phyloP scores from a whole-genome alignment of 2,113 vertebrate genomes.

The Triplophysa rosa region DNA sequence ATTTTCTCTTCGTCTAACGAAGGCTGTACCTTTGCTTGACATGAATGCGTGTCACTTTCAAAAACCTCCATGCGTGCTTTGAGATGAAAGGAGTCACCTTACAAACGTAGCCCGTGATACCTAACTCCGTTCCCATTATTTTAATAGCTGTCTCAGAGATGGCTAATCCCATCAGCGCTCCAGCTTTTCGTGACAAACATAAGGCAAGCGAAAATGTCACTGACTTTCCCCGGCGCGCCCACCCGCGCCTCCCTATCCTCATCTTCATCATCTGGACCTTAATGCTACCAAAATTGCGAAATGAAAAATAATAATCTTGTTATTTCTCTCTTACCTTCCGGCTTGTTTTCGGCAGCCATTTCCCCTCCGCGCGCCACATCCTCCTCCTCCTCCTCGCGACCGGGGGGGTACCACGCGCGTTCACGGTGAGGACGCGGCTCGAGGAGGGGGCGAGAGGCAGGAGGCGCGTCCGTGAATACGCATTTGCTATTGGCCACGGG shows the following conservation, averaged over 20 bases:
- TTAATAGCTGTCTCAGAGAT: slow-evolving; percentile 60
- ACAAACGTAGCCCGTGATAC: slow-evolving; percentile 45
- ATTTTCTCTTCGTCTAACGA: slow-evolving; percentile 69
- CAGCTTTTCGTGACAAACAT: slow-evolving; percentile 56
- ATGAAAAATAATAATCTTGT: slow-evolving; percentile 54
- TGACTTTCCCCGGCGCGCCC: slow-evolving; percentile 31
- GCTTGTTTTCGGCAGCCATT: slow-evolving; percentile 99
- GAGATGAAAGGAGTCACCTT: slow-evolving; percentile 32
- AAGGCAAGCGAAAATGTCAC: slow-evolving; percentile 42
- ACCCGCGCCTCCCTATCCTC: slow-evolving; percentile 34
- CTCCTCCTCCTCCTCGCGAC: slow-evolving; percentile 84
- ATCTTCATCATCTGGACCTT: slow-evolving; percentile 11
- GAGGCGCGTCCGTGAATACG: slow-evolving; percentile 64
- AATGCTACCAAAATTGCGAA: slow-evolving; percentile 5
- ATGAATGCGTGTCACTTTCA: slow-evolving; percentile 28
- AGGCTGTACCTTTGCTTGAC: slow-evolving; percentile 15
- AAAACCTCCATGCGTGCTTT: slow-evolving; percentile 15
- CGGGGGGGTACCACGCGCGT: slow-evolving; percentile 70
- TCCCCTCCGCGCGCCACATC: slow-evolving; percentile 98
- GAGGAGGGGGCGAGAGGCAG: slow-evolving; percentile 48
- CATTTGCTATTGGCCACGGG: slow-evolving; percentile 59
- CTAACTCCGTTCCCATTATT: slow-evolving; percentile 67
- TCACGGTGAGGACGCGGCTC: slow-evolving; percentile 70
- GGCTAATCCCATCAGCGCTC: slow-evolving; percentile 61
- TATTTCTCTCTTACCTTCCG: slow-evolving; percentile 90